Base-by-base conservation (phyloP, 2,113 vertebrate species). In the Pundamilia nyererei region DNA sequence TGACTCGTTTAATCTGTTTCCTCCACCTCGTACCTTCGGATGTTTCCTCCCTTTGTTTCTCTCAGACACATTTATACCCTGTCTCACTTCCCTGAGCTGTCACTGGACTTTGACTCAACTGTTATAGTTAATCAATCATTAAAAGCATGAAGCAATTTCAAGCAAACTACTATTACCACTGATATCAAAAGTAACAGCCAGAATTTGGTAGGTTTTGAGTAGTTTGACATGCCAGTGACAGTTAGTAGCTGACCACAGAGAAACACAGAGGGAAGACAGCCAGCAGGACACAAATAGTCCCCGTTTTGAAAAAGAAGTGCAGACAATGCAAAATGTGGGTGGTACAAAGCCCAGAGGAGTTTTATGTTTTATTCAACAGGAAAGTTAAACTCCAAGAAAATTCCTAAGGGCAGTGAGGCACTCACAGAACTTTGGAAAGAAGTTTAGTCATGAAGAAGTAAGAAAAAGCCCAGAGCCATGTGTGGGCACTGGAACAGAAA, bases 301-400 rank as follows among this genome's bases (percentile, higher is more conserved):
- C 11, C 0, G 82, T 90, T 88, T 81, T 79, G 81, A 84, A 77
- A 51, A 77, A 51, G 15, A 72, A 58, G 53, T 15, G 58, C 58
- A 87, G 38, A 90, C 88, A 93, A 92, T 82, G 83, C 75, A 15
- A 84, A 83, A 54, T 86, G 86, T 89, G 68, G 86, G 83, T 81
- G 80, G 72, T 77, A 4, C 53, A 80, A 83, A 87, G 79, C 83
- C 89, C 80, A 56, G 4, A 55, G 81, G 90, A 53, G 29, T 31
- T 86, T 31, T 38, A 86, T 93, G 85, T 90, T 91, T 94, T 89
- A 93, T 94, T 94, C 85, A 94, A 86, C 79, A 85, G 82, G 81
- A 91, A 88, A 83, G 81, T 89, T 33, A 1, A 87, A 84, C 72
- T 82, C 19, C 38, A 40, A 87, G 79, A 75, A 87, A 89, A 60